Base-by-base conservation (phyloP, 2,797 vertebrate genomes). In the Falco peregrinus region DNA sequence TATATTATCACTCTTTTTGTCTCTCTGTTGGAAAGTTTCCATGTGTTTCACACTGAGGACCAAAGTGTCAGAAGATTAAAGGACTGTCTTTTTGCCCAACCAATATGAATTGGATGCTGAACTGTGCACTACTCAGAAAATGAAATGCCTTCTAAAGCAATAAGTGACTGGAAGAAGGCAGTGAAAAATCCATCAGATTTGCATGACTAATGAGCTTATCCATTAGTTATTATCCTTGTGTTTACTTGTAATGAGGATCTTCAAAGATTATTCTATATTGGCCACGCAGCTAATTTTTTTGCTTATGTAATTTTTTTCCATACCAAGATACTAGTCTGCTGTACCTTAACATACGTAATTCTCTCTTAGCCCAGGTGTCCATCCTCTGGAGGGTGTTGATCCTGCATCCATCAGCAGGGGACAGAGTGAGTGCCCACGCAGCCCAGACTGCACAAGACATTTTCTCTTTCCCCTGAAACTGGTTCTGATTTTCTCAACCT, bases 171-270 rank as follows among this genome's bases (percentile, higher is more conserved):
- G 92, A 96, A 96, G 92, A 43, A 94, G 50, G 73, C 89, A 86
- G 82, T 90, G 79, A 93, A 97, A 97, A 96, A 96, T 91, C 87
- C 93, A 96, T 93, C 94, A 94, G 93, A 95, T 97, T 95, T 96
- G 82, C 92, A 88, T 95, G 79, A 86, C 82, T 93, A 94, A 95
- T 96, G 95, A 93, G 89, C 82, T 96, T 86, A 96, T 90, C 95
- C 89, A 31, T 90, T 86, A 88, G 79, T 92, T 94, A 81, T 91
- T 94, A 93, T 94, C 87, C 87, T 73, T 91, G 54, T 96, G 93
- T 97, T 96, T 96, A 94, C 89, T 96, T 94, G 84, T 92, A 95
- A 93, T 67, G 76, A 89, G 87, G 92, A 82, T 84, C 92, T 96
- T 96, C 79, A 88, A 96, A 91, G 89, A 91, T 93, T 92, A 70